These are phyloP conservation scores for Pollachius pollachius DNA, from an alignment of 2,113 vertebrate species.

Conservation along the genomic window DNA sequence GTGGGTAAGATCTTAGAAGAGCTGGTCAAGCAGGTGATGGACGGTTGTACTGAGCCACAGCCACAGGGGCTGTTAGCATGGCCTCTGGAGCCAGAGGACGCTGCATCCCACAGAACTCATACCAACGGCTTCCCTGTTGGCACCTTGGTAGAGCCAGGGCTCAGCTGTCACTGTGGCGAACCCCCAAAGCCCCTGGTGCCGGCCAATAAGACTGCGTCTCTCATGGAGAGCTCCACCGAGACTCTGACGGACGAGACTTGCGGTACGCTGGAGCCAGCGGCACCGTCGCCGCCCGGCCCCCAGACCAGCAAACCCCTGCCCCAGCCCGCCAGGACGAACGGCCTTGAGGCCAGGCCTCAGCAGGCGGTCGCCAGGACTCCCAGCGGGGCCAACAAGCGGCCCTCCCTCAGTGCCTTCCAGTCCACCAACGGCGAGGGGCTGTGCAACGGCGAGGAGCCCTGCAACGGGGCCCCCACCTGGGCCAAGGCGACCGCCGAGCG, in stretches of 20 bases:
- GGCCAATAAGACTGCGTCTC: slow-evolving; percentile 69
- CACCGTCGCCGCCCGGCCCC: slow-evolving; percentile 14
- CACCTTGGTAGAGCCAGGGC: slow-evolving; percentile 35
- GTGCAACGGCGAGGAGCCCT: slow-evolving; percentile 79
- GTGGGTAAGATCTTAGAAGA: slow-evolving; percentile 13
- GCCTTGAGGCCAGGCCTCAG: slow-evolving; percentile 52
- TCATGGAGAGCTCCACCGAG: slow-evolving; percentile 83
- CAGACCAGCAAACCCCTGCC: slow-evolving; percentile 30
- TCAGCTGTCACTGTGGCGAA: slow-evolving; percentile 24
- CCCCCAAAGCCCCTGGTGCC: slow-evolving; percentile 50
- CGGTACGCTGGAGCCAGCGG: slow-evolving; percentile 57
- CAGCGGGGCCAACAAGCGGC: slow-evolving; percentile 64
- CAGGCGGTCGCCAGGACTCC: slow-evolving; percentile 75
- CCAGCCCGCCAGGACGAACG: slow-evolving; percentile 59
- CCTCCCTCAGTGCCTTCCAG: slow-evolving; percentile 86
- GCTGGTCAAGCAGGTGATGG: slow-evolving; percentile 27
- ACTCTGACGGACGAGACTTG: slow-evolving; percentile 80
- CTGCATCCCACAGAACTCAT: slow-evolving; percentile 53
- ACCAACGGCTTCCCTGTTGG: slow-evolving; percentile 53
- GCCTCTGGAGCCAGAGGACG: slow-evolving; percentile 23
- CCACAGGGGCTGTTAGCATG: slow-evolving; percentile 2
- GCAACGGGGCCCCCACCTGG: slow-evolving; percentile 46
- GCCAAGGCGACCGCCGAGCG: slow-evolving; percentile 76
- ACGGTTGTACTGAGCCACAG: slow-evolving; percentile 15
- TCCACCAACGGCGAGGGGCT: slow-evolving; percentile 71